These are phyloP conservation scores for Drosophila nasuta DNA, from an alignment of 1,140 invertebrate genomes.

Conservation along the genomic window DNA sequence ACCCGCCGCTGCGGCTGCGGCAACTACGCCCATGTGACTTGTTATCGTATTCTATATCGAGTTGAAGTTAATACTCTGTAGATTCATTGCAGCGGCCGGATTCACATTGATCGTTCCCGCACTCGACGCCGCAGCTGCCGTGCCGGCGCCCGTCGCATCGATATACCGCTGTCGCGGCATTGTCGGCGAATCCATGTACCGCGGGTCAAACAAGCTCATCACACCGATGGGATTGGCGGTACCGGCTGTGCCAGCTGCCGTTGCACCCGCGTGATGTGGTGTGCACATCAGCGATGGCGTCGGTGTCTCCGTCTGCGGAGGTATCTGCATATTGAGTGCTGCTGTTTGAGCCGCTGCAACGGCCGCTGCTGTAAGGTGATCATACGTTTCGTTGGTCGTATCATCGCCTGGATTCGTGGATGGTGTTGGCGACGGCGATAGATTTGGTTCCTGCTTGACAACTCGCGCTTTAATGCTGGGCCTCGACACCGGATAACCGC, in stretches of 20 bases:
- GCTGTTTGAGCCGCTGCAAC: slow-evolving; percentile 70
- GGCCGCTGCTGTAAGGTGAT: slow-evolving; percentile 83
- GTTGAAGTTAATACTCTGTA: slow-evolving; percentile 90
- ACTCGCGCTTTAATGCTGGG: slow-evolving; percentile 90
- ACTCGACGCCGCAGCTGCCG: slow-evolving; percentile 59
- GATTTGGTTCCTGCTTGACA: slow-evolving; percentile 88
- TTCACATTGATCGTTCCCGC: slow-evolving; percentile 83
- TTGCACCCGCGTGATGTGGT: slow-evolving; percentile 69
- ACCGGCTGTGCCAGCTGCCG: slow-evolving; percentile 48
- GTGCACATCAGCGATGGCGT: slow-evolving; percentile 85
- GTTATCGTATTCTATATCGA: slow-evolving; percentile 87
- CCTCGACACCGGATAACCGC: slow-evolving; percentile 91
- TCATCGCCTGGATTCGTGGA: slow-evolving; percentile 77
- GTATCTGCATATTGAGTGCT: slow-evolving; percentile 86
- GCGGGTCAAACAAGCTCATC: slow-evolving; percentile 87
- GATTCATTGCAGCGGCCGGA: slow-evolving; percentile 87
- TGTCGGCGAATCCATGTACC: slow-evolving; percentile 86
- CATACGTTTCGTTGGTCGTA: slow-evolving; percentile 81
- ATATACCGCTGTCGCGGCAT: slow-evolving; percentile 85
- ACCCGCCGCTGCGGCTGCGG: slow-evolving; percentile 40
- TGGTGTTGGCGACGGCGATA: slow-evolving; percentile 85
- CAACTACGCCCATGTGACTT: slow-evolving; percentile 63
- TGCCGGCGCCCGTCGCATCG: slow-evolving; percentile 78
- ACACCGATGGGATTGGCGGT: slow-evolving; percentile 85
- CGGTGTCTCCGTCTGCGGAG: slow-evolving; percentile 85